Base-by-base conservation (phyloP, 2,888 invertebrate species). In the Drosophila neotestacea region DNA sequence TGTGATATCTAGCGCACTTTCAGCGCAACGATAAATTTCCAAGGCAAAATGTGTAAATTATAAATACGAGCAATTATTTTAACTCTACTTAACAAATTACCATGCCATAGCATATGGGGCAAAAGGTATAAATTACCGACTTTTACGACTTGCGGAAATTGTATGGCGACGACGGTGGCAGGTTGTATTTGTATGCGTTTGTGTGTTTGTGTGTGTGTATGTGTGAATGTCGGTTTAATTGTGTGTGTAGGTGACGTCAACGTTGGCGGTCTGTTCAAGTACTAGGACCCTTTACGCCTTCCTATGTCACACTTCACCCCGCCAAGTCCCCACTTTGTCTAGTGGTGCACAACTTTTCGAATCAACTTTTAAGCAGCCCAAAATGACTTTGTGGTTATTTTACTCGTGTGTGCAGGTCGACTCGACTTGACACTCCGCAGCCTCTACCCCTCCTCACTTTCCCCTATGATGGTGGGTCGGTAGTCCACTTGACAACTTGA, bases 61-160 rank as follows among this genome's bases (percentile, higher is more conserved):
- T 92, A 92, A 92, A 92, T 92, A 92, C 92, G 90, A 92, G 92
- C 92, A 92, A 92, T 92, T 92, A 92, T 92, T 92, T 92, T 92
- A 92, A 92, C 92, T 92, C 91, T 92, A 92, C 92, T 92, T 92
- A 92, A 92, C 92, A 92, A 92, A 92, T 92, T 92, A 92, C 92
- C 91, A 90, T 92, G 91, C 91, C 92, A 84, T 70, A 86, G 91
- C 92, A 92, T 92, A 92, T 92, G 92, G 90, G 90, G 89, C 90
- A 82, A 86, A 87, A 88, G 86, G 86, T 87, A 87, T 87, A 87
- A 87, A 87, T 87, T 87, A 88, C 85, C 87, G 88, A 88, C 86
- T 87, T 86, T 87, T 87, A 86, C 86, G 86, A 88, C 87, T 87
- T 87, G 88, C 86, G 86, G 86, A 87, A 87, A 87, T 88, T 87